Evolutionary conservation across 1,140 invertebrate species (phyloP), one percentile per base, ranked within the genome.

Genomic region (Latrodectus geometricus): DNA sequence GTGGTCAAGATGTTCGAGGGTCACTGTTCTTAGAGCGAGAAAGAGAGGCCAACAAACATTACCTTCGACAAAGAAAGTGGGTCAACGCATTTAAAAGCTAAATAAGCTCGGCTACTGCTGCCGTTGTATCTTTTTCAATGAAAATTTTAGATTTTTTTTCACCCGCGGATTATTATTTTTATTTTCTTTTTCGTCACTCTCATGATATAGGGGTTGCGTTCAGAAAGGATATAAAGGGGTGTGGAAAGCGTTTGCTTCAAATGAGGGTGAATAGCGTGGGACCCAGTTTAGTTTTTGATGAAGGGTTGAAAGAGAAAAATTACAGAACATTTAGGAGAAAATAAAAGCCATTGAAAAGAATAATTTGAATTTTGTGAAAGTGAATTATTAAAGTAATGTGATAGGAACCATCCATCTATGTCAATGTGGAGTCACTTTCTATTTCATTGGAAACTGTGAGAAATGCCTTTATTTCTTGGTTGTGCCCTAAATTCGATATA

Each of bases 21-120:
- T 84, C 82, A 84, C 72, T 84, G 82, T 52, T 84, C 82, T n/a
- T 9, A 20, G 21, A 23, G 81, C 69, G 65, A 73, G 72, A 69
- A 23, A 61, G 54, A 68, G 68, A 83, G 82, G 72, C 74, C 72
- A 35, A 66, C 75, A 82, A 35, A 74, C 68, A 83, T 74, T 74
- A 83, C 52, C 69, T 74, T 74, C 80, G 49, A 54, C 56, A 8
- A 12, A 8, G 73, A 76, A 84, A 84, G 20, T 84, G 73, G 82
- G 82, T 84, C 82, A 84, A 68, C 21, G 56, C 73, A 76, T 76
- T 84, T 23, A 76, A 73, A 73, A 35, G 20, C 49, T 15, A 17
- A 35, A 50, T n/a, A 15, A 74, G 35, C 12, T 8, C 23, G 4
- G 15, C 48, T 74, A 50, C 72, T 21, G 21, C 12, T 35, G 72